A percentile compares a stretch with the other conserved stretches of the same genome.
phyloP scores from a whole-genome alignment of 2,888 invertebrate species.

The Lepetodrilus schrolli region DNA sequence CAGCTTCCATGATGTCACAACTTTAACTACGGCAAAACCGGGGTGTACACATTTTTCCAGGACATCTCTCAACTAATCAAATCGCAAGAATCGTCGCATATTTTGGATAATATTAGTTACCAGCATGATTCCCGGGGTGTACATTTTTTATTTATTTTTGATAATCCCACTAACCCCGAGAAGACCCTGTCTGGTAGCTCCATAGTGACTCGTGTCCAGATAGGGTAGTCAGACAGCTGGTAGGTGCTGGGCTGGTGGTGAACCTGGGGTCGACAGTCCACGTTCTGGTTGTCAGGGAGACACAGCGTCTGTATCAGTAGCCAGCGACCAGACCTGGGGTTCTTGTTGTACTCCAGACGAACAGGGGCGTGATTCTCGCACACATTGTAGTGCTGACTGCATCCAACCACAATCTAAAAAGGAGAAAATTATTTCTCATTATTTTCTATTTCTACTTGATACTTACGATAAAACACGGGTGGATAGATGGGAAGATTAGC shows the following conservation, averaged over 20 bases:
- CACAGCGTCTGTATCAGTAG: conserved; percentile 72
- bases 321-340: conserved; percentile 71
- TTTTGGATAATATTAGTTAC: too few relatives aligned
- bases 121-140: too few relatives aligned
- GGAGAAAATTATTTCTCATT: too few relatives aligned
- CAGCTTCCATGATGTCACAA: too few relatives aligned
- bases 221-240: conserved; percentile 63
- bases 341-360: conserved; percentile 71
- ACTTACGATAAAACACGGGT: too few relatives aligned
- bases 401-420: conserved; percentile 73
- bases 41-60: too few relatives aligned
- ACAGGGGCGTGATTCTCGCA: conserved; percentile 67
- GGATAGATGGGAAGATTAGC: too few relatives aligned
- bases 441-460: too few relatives aligned
- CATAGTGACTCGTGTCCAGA: conserved; percentile 74
- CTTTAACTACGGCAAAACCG: too few relatives aligned
- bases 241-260: conserved; percentile 71
- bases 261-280: conserved; percentile 73
- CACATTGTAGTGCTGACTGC: conserved; percentile 59
- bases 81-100: too few relatives aligned
- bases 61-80: too few relatives aligned
- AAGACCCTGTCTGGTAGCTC: conserved; percentile 72
- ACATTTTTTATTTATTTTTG: too few relatives aligned
- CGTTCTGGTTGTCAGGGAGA: conserved; percentile 68
- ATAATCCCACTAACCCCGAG: conserved; percentile 70